Evolutionary conservation across 2,797 vertebrate species (phyloP).

Genomic region (Danio choprae): DNA sequence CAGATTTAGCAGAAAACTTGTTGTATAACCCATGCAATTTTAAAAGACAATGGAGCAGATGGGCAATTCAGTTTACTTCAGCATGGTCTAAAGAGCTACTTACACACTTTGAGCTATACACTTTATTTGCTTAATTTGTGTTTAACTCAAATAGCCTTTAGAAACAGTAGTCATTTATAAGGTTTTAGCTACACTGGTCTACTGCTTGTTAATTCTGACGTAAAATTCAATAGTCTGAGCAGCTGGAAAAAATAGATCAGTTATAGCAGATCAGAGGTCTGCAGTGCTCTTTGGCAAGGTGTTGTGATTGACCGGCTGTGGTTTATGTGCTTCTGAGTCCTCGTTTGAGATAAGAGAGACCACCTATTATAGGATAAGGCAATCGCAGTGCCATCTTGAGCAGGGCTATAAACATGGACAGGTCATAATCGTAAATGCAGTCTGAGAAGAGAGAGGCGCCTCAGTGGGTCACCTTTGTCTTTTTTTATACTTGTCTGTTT

Average conservation of each 20-base stretch:
- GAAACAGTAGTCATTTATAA: not conserved
- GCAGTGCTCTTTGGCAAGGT: constrained; percentile 4
- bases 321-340: constrained; percentile 30
- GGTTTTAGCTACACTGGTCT: constrained; percentile 6
- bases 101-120: not conserved
- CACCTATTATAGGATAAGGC: constrained; percentile 46
- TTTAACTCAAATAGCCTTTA: constrained; percentile 5
- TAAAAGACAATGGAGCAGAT: too few species aligned
- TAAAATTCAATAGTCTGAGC: constrained; percentile 17
- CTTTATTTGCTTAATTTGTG: constrained; percentile 8
- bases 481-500: not conserved
- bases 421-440: constrained; percentile 24
- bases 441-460: constrained; percentile 7
- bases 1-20: too few species aligned
- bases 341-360: constrained; percentile 52
- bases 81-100: too few species aligned
- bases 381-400: constrained; percentile 45
- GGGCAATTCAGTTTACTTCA: too few species aligned
- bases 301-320: constrained; percentile 36
- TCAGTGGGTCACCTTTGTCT: constrained; percentile 13
- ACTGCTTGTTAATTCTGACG: constrained; percentile 30
- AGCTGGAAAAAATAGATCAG: constrained; percentile 25
- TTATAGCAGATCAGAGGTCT: constrained; percentile 30
- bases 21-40: too few species aligned
- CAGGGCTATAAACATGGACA: constrained; percentile 25